Conservation (phyloP, 2,113 vertebrate genomes). For the human (Homo sapiens) region GRCh38 chr9:27013501-27014000, state of each 20-base stretch:
- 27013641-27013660: background rate
- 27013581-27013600: constrained; percentile 1
- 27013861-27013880: background rate
- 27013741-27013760: background rate
- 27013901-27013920: constrained; percentile 13
- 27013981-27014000: too few species aligned
- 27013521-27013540: background rate
- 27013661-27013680: background rate
- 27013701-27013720: background rate
- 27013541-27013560: background rate
- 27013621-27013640: constrained; percentile 38
- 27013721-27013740: background rate
- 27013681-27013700: background rate
- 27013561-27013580: background rate
- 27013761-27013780: background rate
- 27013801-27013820: background rate
- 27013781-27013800: background rate
- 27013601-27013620: background rate
- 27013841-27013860: background rate
- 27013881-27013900: constrained; percentile 20
- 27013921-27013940: background rate
- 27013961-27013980: too few species aligned
- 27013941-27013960: too few species aligned
- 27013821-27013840: background rate
- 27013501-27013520: background rate